Base-by-base conservation (phyloP, 2,113 vertebrate species). In the Sinocyclocheilus grahami region DNA sequence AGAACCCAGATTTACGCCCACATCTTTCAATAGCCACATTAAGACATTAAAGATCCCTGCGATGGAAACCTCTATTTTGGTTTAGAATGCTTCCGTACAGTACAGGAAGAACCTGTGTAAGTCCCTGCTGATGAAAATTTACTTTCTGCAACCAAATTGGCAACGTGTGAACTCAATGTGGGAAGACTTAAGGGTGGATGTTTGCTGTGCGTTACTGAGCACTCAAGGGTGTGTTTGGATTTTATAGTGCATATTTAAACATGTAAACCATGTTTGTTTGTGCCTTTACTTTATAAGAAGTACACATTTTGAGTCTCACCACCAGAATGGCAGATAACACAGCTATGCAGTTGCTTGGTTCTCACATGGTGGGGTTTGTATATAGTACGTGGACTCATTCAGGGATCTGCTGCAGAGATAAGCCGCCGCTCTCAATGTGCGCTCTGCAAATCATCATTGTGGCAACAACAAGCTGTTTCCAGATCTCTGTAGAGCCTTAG, bases 141-240 rank as follows among this genome's bases (percentile, higher is more conserved):
- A 10, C 67, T 60, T 24, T 62, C n/a, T 69, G 24, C 7, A 55
- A 46, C 51, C 30, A 22, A 60, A 18, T 3, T 48, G 74, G 37
- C 75, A 77, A 53, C 24, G 8, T 71, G 77, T 86, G 85, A 85
- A 71, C 69, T 76, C 74, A 60, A 9, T 39, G 18, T 5, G 75
- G 51, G 27, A 55, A 78, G 76, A 83, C 53, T 39, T 48, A 48
- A 5, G 30, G 39, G 42, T 83, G 78, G 27, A 78, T 78, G 88
- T 86, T 86, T 86, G 74, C 58, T 46, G 16, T 46, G 16, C 46
- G 55, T 83, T 72, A 58, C 16, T 83, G 39, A 83, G 82, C 80
- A 53, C 74, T 67, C 65, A 53, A 76, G 39, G 53, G 60, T 74
- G 46, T 48, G 74, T 46, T 60, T 72, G 81, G 65, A 65, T 65